Evolutionary conservation across 2,113 vertebrate genomes (phyloP), one percentile per base, ranked within the genome.

Genomic region (Nesogale talazaci): DNA sequence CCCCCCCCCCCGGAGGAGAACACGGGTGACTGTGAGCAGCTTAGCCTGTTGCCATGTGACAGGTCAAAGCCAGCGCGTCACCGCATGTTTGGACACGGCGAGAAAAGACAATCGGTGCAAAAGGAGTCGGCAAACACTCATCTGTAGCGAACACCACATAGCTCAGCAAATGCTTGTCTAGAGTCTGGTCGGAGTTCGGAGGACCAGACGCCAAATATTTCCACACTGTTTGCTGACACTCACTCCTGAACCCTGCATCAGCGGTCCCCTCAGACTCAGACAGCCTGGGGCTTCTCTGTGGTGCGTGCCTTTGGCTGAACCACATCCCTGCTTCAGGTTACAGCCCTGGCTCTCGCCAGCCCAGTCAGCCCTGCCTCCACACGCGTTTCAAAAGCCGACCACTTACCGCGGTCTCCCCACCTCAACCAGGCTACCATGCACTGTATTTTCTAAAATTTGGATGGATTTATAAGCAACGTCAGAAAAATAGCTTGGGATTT

Each of bases 211-310:
- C 52, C 87, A 91, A 42, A 74, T 76, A 56, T 0, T 89, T 27
- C 76, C 3, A 38, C 14, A 79, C 79, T 0, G 88, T 91, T 94
- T 95, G 72, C 75, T 91, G 83, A 12, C 3, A 65, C 78, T 96
- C 59, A 56, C 56, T 94, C 67, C 63, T 70, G 25, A 17, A 59
- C 91, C 69, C 15, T 72, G 78, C 14, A 56, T 76, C 27, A 83
- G 94, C 92, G 92, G 96, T 76, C 82, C 57, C 52, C 82, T 34
- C 95, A 94, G 84, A 52, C 17, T 89, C 56, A 75, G 86, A 69
- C 0, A 3, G 36, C 81, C 0, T 22, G 65, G 83, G 46, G 56
- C 79, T 61, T 25, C 75, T 89, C 92, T 83, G 46, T 0, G 63
- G 52, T 19, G 69, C 6, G 52, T 19, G 69, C 6, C 75, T 20